These are phyloP conservation scores for Grapholita molesta DNA, from an alignment of 1,140 invertebrate species.

Conservation along the genomic window DNA sequence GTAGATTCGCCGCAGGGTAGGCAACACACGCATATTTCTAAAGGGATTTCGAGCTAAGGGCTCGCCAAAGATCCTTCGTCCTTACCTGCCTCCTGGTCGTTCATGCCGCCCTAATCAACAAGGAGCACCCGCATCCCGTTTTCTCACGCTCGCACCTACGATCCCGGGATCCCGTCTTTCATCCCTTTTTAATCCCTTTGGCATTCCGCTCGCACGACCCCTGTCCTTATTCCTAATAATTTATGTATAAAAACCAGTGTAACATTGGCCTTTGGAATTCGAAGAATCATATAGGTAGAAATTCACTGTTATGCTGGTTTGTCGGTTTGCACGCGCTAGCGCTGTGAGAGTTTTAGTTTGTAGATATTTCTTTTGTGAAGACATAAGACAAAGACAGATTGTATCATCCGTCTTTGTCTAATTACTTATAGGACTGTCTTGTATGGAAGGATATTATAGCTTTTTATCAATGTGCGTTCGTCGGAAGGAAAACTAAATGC, in stretches of 20 bases:
- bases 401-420: background rate
- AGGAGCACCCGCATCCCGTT: conserved; percentile 11
- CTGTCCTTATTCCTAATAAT: background rate
- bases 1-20: no score
- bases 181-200: conserved; percentile 2
- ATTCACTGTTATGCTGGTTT: background rate
- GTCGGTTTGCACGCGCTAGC: background rate
- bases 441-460: no score
- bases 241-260: background rate
- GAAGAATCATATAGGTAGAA: background rate
- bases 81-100: background rate
- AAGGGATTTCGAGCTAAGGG: background rate
- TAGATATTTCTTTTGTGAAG: background rate
- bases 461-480: no score
- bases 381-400: background rate
- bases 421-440: background rate
- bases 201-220: background rate
- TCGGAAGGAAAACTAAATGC: no score
- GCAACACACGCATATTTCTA: no score
- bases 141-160: conserved; percentile 19
- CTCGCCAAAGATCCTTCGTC: background rate
- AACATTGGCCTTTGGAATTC: background rate
- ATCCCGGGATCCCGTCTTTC: conserved; percentile 8
- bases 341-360: background rate
- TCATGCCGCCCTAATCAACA: conserved; percentile 1